A percentile compares a stretch with the other conserved stretches of the same genome.
Conservation (phyloP, 2,113 vertebrate species). For the Thinocorus orbignyianus region DNA sequence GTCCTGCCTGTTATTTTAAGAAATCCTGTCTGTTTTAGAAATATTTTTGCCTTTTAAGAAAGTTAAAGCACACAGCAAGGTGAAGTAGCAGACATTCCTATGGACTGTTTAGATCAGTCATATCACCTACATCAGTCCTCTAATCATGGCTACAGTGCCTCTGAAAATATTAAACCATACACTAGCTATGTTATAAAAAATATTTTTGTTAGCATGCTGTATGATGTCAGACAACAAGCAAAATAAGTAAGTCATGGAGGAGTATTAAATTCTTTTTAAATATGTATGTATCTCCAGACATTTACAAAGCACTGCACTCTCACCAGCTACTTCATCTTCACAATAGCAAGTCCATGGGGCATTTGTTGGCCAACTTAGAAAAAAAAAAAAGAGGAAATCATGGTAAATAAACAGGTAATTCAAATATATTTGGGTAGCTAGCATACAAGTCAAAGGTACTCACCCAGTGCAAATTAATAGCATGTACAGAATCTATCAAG, state of each 20-base stretch:
- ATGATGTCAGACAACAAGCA: not conserved
- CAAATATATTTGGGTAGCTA: not conserved
- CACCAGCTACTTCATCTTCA: not conserved
- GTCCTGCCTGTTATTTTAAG: not conserved
- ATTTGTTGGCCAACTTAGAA: not conserved
- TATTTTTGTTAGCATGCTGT: not conserved
- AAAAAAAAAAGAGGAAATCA: not conserved
- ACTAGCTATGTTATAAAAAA: not conserved
- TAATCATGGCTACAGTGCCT: not conserved
- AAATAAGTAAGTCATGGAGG: not conserved
- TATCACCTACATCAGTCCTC: not conserved
- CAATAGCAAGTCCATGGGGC: fast-evolving
- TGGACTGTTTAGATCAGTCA: not conserved
- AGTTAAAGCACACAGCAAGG: not conserved
- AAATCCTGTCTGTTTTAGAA: not conserved
- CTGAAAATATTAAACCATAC: not conserved
- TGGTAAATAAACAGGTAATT: not conserved
- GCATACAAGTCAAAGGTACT: not conserved
- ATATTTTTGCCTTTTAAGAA: not conserved
- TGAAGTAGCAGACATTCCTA: not conserved
- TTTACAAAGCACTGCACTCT: not conserved
- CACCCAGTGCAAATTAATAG: not conserved
- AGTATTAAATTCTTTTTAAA: not conserved
- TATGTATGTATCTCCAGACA: not conserved
- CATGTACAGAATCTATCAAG: not conserved